phyloP scores from a whole-genome alignment of 1,140 invertebrate species.

The Lamellibrachia luymesi region DNA sequence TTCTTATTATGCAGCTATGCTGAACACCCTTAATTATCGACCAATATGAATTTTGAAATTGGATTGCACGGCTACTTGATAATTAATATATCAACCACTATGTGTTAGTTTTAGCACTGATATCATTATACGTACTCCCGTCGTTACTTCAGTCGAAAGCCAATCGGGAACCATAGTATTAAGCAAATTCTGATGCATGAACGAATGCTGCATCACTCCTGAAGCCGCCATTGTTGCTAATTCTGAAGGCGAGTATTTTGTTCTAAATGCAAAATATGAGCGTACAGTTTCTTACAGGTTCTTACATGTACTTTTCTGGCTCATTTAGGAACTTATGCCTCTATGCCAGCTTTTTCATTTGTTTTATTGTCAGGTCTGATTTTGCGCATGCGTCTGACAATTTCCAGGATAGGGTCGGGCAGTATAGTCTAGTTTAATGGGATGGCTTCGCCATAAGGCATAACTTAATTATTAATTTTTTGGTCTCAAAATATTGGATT shows the following conservation, averaged over 20 bases:
- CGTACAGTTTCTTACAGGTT: too few relatives aligned
- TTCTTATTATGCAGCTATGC: not conserved
- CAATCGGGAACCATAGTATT: constrained; percentile 59
- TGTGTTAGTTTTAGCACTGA: not conserved
- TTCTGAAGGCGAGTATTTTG: not conserved
- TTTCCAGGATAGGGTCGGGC: too few relatives aligned
- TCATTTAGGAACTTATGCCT: too few relatives aligned
- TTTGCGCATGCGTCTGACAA: too few relatives aligned
- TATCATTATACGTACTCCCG: constrained; percentile 66
- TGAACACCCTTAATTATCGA: not conserved
- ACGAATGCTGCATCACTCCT: constrained; percentile 3
- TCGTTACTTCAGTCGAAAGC: constrained; percentile 70
- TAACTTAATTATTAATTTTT: too few relatives aligned
- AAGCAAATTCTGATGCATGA: not conserved
- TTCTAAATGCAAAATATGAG: too few relatives aligned
- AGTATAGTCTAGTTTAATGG: too few relatives aligned
- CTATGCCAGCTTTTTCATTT: too few relatives aligned
- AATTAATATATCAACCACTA: not conserved
- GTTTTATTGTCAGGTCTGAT: too few relatives aligned
- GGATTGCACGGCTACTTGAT: not conserved
- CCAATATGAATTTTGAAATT: not conserved
- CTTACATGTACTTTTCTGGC: too few relatives aligned
- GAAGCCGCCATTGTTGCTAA: not conserved
- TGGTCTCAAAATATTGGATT: too few relatives aligned
- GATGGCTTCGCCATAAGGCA: too few relatives aligned